A percentile compares a stretch with the other conserved stretches of the same genome.
These are phyloP conservation scores for Babyrousa celebensis DNA, from an alignment of 2,797 vertebrate species.

Conservation along the genomic window DNA sequence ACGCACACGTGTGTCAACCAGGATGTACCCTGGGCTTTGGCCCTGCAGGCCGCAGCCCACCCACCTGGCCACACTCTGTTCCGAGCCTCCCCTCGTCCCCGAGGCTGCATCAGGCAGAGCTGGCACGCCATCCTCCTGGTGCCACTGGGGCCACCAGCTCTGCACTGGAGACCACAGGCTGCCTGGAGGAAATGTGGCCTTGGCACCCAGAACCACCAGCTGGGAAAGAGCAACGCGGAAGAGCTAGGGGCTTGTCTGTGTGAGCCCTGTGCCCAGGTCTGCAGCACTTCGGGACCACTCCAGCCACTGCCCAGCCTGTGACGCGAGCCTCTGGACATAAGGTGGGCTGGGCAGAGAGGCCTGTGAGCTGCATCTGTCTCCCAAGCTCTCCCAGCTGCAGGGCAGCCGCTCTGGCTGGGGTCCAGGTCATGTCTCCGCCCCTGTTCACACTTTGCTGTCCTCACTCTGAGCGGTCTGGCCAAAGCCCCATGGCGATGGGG, in stretches of 20 bases:
- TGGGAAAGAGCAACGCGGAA: background rate
- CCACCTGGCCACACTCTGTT: fast-evolving
- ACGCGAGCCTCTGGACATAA: fast-evolving
- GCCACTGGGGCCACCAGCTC: fast-evolving
- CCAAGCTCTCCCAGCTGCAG: fast-evolving
- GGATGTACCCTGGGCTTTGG: background rate
- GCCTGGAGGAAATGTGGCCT: fast-evolving
- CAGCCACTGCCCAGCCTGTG: fast-evolving
- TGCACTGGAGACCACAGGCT: fast-evolving
- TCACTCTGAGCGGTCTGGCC: background rate
- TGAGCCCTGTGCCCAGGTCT: fast-evolving
- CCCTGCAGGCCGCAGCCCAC: background rate
- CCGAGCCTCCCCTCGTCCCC: fast-evolving
- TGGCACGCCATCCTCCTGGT: fast-evolving
- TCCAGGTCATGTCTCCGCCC: too few relatives aligned
- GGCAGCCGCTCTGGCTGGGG: background rate
- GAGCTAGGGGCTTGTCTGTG: fast-evolving
- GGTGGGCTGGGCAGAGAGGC: background rate
- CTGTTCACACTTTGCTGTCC: background rate
- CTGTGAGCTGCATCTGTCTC: too few relatives aligned
- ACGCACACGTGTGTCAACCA: too few relatives aligned
- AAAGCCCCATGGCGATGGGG: background rate
- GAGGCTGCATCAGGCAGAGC: background rate
- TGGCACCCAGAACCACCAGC: background rate
- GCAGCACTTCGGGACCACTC: background rate